A percentile compares a stretch with the other conserved stretches of the same genome.
Evolutionary conservation across 2,113 vertebrate species (phyloP).

Genomic region (Barbus barbus): DNA sequence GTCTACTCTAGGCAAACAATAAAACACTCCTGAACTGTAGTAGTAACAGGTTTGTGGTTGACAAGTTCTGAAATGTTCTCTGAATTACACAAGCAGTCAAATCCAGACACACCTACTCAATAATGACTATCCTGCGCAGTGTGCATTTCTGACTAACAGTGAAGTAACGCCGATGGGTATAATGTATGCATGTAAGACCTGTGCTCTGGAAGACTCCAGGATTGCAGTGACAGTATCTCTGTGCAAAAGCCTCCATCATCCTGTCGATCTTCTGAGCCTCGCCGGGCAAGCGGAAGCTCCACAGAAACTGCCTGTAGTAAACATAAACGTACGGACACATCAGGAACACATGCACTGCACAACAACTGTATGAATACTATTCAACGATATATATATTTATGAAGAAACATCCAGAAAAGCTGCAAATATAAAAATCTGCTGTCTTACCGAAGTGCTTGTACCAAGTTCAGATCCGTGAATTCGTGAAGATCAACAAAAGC

Average conservation of each 20-base stretch:
- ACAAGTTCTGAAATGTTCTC: background rate
- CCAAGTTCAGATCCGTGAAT: slow-evolving; percentile 92
- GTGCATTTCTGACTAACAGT: too few relatives aligned
- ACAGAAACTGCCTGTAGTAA: slow-evolving; percentile 85
- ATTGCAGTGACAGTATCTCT: slow-evolving; percentile 89
- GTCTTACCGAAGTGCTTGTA: slow-evolving; percentile 87
- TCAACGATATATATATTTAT: too few relatives aligned
- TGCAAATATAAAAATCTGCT: background rate
- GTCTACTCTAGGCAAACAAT: too few relatives aligned
- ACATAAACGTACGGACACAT: background rate
- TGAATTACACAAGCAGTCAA: background rate
- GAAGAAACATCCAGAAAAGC: background rate
- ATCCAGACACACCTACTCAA: background rate
- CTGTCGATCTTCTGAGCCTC: slow-evolving; percentile 93
- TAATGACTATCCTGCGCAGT: too few relatives aligned
- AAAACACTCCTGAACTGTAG: too few relatives aligned
- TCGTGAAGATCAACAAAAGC: slow-evolving; percentile 91
- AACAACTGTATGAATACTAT: too few relatives aligned
- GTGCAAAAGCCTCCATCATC: slow-evolving; percentile 95
- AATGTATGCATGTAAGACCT: too few relatives aligned
- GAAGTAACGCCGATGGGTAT: too few relatives aligned
- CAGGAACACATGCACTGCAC: background rate
- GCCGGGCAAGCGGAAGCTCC: slow-evolving; percentile 89
- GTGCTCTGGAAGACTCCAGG: slow-evolving; percentile 90
- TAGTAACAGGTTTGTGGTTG: background rate